Evolutionary conservation across 2,888 invertebrate species (phyloP), one percentile per base, ranked within the genome.

Genomic region (Tetragonula carbonaria): DNA sequence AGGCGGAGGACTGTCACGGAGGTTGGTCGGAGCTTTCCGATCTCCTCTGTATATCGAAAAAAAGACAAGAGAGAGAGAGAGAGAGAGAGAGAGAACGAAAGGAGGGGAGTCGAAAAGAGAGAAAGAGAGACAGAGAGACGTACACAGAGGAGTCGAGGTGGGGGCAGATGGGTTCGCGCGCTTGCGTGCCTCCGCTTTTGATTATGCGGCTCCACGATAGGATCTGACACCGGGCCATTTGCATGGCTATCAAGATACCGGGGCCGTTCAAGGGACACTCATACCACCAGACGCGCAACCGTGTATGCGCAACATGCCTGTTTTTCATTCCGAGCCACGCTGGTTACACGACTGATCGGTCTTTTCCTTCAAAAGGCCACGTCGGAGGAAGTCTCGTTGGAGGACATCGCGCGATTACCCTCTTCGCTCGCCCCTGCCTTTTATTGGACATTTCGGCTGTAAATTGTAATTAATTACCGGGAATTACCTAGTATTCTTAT

Each of bases 241-340:
- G 87, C 87, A 87, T 87, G 87, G 87, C 85, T 87, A 87, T 87
- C 87, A 85, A 87, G 87, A 87, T 87, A 85, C 85, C 85, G 76
- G 45, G 45, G 73, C 73, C 79, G 73, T 87, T 79, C 86, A 86
- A 73, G 84, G 84, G 81, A 86, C 81, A 77, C 81, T 21, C 76
- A 84, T 50, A 78, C 80, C 62, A 74, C 16, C 18, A 14, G 45
- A 45, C 8, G 14, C 5, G 13, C 5, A 28, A 14, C 51, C n/a
- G 67, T 74, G 68, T 66, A 74, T 50, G 66, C 62, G 76, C 68
- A 53, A 72, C 65, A 18, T 68, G 80, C 75, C 75, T 73, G 80
- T 74, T 85, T 85, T 85, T 85, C 84, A 79, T 77, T 78, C 73
- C 79, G 23, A 76, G 72, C 67, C 57, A 66, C 21, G 75, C 77